Percentiles rank a stretch among this genome's conserved stretches.
phyloP scores from a whole-genome alignment of 2,797 vertebrate species.

The Limosa lapponica region DNA sequence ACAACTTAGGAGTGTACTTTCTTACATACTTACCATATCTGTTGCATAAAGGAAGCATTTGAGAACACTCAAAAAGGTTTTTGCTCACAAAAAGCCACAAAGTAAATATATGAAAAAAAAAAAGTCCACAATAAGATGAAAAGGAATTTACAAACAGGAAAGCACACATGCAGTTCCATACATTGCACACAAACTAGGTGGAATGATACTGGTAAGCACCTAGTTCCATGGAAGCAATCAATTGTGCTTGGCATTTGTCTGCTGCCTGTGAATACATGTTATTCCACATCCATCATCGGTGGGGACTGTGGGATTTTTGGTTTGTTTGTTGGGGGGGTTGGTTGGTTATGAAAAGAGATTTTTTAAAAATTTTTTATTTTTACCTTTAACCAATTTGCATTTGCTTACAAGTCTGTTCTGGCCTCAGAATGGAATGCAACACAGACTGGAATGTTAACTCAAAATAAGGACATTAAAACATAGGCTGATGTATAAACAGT shows the following conservation, averaged over 20 bases:
- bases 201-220: not conserved
- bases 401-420: not conserved
- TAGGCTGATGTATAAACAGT: not conserved
- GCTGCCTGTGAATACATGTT: not conserved
- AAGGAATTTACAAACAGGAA: not conserved
- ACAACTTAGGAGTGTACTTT: not conserved
- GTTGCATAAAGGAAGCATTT: not conserved
- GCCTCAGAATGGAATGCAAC: not conserved
- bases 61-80: not conserved
- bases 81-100: not conserved
- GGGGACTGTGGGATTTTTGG: not conserved
- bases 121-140: not conserved
- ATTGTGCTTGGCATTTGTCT: not conserved
- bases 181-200: not conserved
- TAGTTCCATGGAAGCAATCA: not conserved
- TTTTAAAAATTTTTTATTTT: not conserved
- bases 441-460: not conserved
- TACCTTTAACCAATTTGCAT: not conserved
- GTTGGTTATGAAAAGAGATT: not conserved
- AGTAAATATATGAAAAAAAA: not conserved
- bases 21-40: not conserved
- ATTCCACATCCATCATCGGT: not conserved
- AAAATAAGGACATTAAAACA: not conserved
- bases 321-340: not conserved
- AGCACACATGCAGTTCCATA: not conserved